phyloP scores from a whole-genome alignment of 2,113 vertebrate species.

The Cichladusa arquata region DNA sequence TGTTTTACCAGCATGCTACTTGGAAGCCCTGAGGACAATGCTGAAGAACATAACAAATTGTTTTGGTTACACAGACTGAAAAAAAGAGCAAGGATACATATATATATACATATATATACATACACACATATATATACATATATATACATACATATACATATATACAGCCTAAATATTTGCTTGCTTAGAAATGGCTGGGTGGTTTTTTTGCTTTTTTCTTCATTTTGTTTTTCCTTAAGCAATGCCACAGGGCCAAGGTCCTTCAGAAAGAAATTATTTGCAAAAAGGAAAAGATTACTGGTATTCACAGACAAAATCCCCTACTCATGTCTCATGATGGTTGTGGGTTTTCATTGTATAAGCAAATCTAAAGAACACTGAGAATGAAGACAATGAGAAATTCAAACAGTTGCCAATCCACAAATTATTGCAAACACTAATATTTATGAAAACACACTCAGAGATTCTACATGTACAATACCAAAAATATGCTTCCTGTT shows the following conservation, averaged over 20 bases:
- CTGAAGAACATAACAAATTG: neutral
- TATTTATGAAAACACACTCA: neutral
- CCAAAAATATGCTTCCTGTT: neutral
- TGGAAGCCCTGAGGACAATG: neutral
- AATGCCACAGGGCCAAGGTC: neutral
- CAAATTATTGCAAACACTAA: neutral
- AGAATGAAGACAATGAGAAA: neutral
- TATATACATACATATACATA: neutral
- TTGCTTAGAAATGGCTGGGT: neutral
- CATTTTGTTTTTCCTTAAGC: neutral
- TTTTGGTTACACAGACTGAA: conserved; percentile 21
- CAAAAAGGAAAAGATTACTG: neutral
- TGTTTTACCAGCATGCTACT: neutral
- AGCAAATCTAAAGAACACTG: neutral
- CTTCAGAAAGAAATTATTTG: neutral
- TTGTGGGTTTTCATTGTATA: neutral
- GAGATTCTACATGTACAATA: fast-evolving
- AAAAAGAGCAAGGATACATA: neutral
- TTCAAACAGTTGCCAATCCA: neutral
- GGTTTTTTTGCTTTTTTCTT: neutral
- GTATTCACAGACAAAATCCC: neutral
- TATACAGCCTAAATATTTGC: neutral
- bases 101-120: neutral
- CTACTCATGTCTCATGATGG: neutral
- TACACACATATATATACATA: neutral